These are phyloP conservation scores for Lysiphlebus fabarum DNA, from an alignment of 1,140 invertebrate species.

Conservation along the genomic window DNA sequence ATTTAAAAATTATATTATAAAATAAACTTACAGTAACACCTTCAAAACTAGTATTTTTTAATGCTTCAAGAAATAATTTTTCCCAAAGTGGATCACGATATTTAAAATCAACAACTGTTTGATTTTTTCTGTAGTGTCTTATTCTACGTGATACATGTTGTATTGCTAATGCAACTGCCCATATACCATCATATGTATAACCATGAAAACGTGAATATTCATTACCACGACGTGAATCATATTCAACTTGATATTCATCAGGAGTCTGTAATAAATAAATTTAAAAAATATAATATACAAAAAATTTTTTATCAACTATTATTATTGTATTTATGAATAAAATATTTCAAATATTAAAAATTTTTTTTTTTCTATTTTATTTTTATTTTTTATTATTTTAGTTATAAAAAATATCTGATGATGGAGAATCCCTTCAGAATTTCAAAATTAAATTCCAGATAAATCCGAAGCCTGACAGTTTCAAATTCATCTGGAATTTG, in stretches of 20 bases:
- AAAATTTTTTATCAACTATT: background rate
- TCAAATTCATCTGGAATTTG: no score
- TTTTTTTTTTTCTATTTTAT: no score
- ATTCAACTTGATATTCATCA: constrained; percentile 80
- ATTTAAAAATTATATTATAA: no score
- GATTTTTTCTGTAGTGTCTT: constrained; percentile 61
- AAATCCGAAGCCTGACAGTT: no score
- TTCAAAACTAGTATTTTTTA: constrained; percentile 87
- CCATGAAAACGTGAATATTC: constrained; percentile 94
- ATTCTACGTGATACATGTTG: constrained; percentile 77
- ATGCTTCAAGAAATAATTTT: constrained; percentile 77
- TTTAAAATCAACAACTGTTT: constrained; percentile 74
- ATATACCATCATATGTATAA: constrained; percentile 96
- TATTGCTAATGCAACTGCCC: constrained; percentile 91
- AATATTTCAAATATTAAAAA: no score
- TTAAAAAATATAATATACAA: constrained; percentile 5
- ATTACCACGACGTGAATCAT: constrained; percentile 71
- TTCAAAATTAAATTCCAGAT: no score
- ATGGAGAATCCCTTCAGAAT: no score
- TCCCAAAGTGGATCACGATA: constrained; percentile 88
- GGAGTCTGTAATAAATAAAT: constrained; percentile 68
- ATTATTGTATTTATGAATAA: no score
- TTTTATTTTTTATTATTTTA: no score
- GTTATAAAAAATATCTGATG: no score
- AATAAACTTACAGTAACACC: constrained; percentile 80